These are phyloP conservation scores for Cephus pulcher DNA, from an alignment of 2,888 invertebrate genomes.

Conservation along the genomic window DNA sequence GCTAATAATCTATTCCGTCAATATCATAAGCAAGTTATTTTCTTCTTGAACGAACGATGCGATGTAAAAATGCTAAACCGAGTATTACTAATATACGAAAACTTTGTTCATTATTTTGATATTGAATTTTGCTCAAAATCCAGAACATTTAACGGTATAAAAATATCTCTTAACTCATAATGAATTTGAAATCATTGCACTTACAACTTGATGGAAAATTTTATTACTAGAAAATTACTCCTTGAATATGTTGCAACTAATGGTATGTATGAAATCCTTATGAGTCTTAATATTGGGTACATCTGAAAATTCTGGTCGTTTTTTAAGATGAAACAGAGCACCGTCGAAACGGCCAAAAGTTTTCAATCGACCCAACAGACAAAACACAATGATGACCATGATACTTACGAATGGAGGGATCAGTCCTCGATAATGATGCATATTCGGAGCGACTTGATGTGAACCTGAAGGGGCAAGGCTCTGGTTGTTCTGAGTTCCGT, in stretches of 20 bases:
- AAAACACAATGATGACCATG: slow-evolving; percentile 1
- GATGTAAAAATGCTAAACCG: not conserved
- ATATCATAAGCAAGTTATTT: not conserved
- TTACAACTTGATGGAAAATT: not conserved
- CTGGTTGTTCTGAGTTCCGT: slow-evolving; percentile 49
- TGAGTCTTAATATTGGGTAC: not conserved
- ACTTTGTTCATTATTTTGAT: not conserved
- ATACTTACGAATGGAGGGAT: slow-evolving; percentile 82
- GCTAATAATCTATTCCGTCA: not conserved
- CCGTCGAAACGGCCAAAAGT: not conserved
- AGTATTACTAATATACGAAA: not conserved
- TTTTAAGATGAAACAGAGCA: not conserved
- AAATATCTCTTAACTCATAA: not conserved
- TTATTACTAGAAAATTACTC: not conserved
- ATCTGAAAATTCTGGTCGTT: not conserved
- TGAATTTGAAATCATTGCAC: not conserved
- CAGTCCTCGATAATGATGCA: slow-evolving; percentile 76
- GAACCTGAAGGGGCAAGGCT: slow-evolving; percentile 33
- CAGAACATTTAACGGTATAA: not conserved
- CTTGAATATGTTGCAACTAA: not conserved
- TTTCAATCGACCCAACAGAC: not conserved
- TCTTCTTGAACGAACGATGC: not conserved
- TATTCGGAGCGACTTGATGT: slow-evolving; percentile 54
- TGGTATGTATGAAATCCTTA: not conserved
- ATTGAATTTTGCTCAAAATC: not conserved